phyloP scores from a whole-genome alignment of 1,140 invertebrate species.

The Lucilia sericata region DNA sequence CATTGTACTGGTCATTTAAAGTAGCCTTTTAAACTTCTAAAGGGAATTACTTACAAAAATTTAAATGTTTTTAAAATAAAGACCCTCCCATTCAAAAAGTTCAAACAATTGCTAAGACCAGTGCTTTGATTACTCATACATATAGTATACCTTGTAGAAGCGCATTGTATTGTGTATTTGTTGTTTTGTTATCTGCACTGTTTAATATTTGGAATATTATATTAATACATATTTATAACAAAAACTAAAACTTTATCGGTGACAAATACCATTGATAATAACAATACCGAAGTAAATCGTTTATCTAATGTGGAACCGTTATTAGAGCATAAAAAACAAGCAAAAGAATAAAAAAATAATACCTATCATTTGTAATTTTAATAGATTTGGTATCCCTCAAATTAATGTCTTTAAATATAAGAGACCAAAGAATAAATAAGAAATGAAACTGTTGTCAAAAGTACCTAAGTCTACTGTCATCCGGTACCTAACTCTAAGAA shows the following conservation, averaged over 20 bases:
- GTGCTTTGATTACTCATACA: neutral
- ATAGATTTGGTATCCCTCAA: too few relatives aligned
- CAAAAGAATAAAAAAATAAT: neutral
- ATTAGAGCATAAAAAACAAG: neutral
- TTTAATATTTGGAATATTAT: conserved; percentile 4
- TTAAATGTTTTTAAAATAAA: neutral
- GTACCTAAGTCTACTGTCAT: too few relatives aligned
- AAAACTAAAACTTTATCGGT: neutral
- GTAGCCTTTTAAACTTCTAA: too few relatives aligned
- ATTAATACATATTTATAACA: neutral
- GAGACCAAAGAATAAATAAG: too few relatives aligned
- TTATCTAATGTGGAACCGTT: neutral
- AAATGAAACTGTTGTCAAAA: too few relatives aligned
- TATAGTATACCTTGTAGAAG: neutral
- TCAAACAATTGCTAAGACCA: neutral
- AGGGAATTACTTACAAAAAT: too few relatives aligned
- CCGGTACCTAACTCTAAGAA: too few relatives aligned
- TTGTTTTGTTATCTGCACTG: neutral
- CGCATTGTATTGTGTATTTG: neutral
- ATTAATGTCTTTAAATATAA: too few relatives aligned
- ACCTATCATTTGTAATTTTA: conserved; percentile 20
- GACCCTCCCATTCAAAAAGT: conserved; percentile 10
- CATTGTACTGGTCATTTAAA: neutral
- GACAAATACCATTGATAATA: neutral
- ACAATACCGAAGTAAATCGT: neutral